These are phyloP conservation scores for Sarcophaga subvicina DNA, from an alignment of 2,888 invertebrate genomes.

Conservation along the genomic window DNA sequence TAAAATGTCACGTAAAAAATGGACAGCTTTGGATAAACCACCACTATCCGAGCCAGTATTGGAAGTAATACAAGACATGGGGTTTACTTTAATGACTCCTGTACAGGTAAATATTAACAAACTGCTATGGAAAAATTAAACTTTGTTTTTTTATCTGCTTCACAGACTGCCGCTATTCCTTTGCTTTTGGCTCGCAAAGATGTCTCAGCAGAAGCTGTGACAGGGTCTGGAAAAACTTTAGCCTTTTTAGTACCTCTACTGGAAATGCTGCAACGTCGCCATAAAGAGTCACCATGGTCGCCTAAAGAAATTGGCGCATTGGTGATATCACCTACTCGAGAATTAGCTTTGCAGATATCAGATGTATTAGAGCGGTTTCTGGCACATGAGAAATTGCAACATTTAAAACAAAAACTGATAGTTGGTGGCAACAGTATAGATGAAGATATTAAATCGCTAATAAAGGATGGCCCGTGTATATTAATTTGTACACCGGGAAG, in stretches of 20 bases:
- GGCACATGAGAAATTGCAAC: constrained; percentile 82
- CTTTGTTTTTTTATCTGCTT: not conserved
- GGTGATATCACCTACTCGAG: constrained; percentile 97
- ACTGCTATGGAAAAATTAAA: not conserved
- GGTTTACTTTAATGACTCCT: constrained; percentile 84
- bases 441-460: constrained; percentile 88
- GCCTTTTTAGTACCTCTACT: constrained; percentile 97
- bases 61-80: constrained; percentile 83
- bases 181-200: constrained; percentile 94
- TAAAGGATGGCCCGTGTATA: constrained; percentile 89
- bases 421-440: constrained; percentile 93
- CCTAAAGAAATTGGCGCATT: constrained; percentile 92
- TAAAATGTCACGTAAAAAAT: constrained; percentile 79
- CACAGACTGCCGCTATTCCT: constrained; percentile 94
- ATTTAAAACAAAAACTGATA: constrained; percentile 85
- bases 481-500: constrained; percentile 97
- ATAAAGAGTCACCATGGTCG: constrained; percentile 85
- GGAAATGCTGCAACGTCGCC: constrained; percentile 89
- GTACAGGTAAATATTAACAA: constrained; percentile 80
- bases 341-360: constrained; percentile 94
- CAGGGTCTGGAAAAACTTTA: constrained; percentile 98
- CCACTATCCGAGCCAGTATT: constrained; percentile 83
- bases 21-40: constrained; percentile 82
- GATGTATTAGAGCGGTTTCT: constrained; percentile 85
- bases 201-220: constrained; percentile 98